Evolutionary conservation across 2,888 invertebrate species (phyloP).

Genomic region (Mantis religiosa): DNA sequence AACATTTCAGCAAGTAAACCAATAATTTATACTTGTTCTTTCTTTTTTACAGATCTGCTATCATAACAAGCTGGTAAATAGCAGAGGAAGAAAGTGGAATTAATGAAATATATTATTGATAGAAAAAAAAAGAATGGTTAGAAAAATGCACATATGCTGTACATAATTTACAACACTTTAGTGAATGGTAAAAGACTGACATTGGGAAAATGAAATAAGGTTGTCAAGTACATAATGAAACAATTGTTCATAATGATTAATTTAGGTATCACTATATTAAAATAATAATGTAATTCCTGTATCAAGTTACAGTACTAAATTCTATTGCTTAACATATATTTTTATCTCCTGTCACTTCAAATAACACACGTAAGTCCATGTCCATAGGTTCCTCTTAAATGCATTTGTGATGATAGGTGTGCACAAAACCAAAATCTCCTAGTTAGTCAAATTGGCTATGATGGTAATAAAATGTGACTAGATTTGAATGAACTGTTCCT

Average conservation of each 20-base stretch:
- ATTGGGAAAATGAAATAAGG: background rate
- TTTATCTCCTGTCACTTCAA: constrained; percentile 19
- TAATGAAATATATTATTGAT: background rate
- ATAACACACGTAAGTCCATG: background rate
- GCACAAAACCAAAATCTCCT: background rate
- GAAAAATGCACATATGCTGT: background rate
- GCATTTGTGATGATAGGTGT: constrained; percentile 1
- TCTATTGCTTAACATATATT: constrained; percentile 22
- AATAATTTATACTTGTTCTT: background rate
- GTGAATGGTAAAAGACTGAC: constrained; percentile 10
- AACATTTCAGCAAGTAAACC: too few species aligned
- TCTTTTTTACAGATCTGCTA: constrained; percentile 22
- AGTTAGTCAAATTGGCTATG: background rate
- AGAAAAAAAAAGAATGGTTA: background rate
- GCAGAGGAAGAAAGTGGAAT: background rate
- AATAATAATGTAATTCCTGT: background rate
- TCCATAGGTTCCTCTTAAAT: background rate
- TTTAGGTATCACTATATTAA: background rate
- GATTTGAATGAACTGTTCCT: background rate
- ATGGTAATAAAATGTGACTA: background rate
- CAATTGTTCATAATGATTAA: background rate
- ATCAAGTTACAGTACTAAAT: constrained; percentile 1
- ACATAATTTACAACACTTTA: background rate
- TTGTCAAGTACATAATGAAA: background rate
- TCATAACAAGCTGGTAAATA: constrained; percentile 12